Conservation (phyloP, 1,140 invertebrate genomes). For the Heliconius eleuchia region DNA sequence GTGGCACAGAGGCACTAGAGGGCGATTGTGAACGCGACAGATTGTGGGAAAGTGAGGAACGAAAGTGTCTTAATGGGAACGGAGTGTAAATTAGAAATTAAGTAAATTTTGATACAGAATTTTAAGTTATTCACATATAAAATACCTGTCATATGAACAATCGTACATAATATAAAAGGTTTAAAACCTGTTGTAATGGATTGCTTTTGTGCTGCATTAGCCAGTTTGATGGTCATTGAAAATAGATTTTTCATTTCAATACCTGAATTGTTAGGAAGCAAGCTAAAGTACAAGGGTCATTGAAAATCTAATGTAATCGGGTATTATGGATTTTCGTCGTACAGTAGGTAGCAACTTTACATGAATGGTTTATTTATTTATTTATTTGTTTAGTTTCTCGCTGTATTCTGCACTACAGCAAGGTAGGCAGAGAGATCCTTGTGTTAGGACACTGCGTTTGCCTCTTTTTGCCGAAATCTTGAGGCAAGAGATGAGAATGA, state of each 20-base stretch:
- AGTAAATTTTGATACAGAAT: neutral
- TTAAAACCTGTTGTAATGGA: neutral
- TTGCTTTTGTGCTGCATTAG: neutral
- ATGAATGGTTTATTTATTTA: too few species aligned
- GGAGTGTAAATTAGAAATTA: too few species aligned
- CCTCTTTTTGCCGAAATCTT: too few species aligned
- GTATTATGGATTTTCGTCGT: neutral
- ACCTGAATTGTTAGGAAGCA: neutral
- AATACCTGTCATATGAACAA: neutral
- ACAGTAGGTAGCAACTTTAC: neutral
- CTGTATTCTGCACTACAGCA: too few species aligned
- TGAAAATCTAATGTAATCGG: conserved; percentile 8
- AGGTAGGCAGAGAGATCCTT: too few species aligned
- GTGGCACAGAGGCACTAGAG: too few species aligned
- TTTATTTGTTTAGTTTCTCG: too few species aligned
- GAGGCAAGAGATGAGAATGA: too few species aligned
- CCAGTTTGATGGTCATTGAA: neutral
- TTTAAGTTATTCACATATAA: neutral
- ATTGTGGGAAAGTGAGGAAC: too few species aligned
- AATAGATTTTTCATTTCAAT: conserved; percentile 2
- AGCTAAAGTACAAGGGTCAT: neutral
- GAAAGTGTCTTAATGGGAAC: too few species aligned
- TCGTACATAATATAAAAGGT: neutral
- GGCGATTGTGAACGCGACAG: too few species aligned
- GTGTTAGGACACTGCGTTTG: too few species aligned